Evolutionary conservation across 2,888 invertebrate genomes (phyloP).

Genomic region (Melanostoma mellinum): DNA sequence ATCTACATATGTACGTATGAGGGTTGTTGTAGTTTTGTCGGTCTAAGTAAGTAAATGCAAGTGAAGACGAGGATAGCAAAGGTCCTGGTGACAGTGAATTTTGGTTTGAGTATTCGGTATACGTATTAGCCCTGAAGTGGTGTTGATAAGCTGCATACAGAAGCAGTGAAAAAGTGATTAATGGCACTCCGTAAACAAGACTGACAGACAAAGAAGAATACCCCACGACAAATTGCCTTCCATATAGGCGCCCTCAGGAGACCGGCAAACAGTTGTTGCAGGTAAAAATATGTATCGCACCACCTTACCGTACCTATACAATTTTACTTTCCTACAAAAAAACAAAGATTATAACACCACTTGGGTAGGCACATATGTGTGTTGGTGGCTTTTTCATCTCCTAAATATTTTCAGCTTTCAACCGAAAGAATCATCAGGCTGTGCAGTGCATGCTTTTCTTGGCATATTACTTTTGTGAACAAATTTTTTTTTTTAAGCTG

Average conservation of each 20-base stretch:
- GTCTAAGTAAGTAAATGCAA: slow-evolving; percentile 43
- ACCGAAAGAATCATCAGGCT: slow-evolving; percentile 36
- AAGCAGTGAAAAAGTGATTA: slow-evolving; percentile 49
- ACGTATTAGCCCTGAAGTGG: not conserved
- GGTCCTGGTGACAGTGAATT: slow-evolving; percentile 14
- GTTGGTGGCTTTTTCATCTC: slow-evolving; percentile 19
- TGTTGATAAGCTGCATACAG: slow-evolving; percentile 1
- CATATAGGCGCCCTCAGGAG: not conserved
- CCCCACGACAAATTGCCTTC: not conserved
- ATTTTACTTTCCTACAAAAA: slow-evolving; percentile 41
- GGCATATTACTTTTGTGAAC: slow-evolving; percentile 32
- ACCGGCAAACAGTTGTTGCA: not conserved
- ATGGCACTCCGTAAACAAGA: slow-evolving; percentile 41
- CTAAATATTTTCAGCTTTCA: slow-evolving; percentile 49
- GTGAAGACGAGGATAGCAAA: slow-evolving; percentile 14
- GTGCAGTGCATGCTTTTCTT: slow-evolving; percentile 2
- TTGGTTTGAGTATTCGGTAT: slow-evolving; percentile 21
- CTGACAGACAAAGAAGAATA: slow-evolving; percentile 1
- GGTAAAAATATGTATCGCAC: not conserved
- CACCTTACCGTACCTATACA: not conserved
- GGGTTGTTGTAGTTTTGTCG: slow-evolving; percentile 23
- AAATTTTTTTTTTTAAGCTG: not conserved
- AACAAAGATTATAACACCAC: slow-evolving; percentile 22
- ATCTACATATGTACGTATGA: no score
- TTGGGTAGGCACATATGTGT: not conserved